phyloP scores from a whole-genome alignment of 2,888 invertebrate species.

The Ornithoptera alexandrae region DNA sequence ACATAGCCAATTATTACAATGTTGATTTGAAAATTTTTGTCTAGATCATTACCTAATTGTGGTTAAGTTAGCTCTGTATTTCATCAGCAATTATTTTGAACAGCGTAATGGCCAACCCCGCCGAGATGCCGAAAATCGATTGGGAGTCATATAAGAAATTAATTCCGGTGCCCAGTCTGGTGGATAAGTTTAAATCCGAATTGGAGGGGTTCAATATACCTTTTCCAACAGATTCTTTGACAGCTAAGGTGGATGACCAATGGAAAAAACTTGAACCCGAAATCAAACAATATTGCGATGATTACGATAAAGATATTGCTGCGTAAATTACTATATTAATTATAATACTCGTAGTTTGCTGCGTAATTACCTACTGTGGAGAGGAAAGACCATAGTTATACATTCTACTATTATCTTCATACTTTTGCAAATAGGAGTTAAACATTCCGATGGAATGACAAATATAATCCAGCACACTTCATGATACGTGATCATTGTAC shows the following conservation, averaged over 20 bases:
- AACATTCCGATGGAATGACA: no score
- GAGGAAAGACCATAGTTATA: no score
- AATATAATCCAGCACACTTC: background rate
- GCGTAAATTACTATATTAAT: slow-evolving; percentile 36
- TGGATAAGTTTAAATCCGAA: slow-evolving; percentile 55
- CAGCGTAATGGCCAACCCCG: slow-evolving; percentile 56
- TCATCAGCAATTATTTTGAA: background rate
- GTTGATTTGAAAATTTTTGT: background rate
- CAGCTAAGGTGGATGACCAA: slow-evolving; percentile 57
- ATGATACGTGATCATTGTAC: background rate
- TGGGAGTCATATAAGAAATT: slow-evolving; percentile 60
- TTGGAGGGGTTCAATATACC: slow-evolving; percentile 56
- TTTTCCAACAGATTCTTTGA: slow-evolving; percentile 54
- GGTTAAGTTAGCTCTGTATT: background rate
- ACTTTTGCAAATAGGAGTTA: background rate
- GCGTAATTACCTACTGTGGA: no score
- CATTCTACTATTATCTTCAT: no score
- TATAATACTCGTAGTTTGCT: no score
- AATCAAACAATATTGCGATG: slow-evolving; percentile 52
- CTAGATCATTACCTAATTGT: background rate
- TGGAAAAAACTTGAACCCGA: slow-evolving; percentile 53
- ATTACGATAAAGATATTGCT: slow-evolving; percentile 50
- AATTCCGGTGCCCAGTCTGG: slow-evolving; percentile 54
- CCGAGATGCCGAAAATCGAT: slow-evolving; percentile 59
- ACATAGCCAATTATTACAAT: no score